phyloP scores from a whole-genome alignment of 2,113 vertebrate species.

The Thalassoma bifasciatum region DNA sequence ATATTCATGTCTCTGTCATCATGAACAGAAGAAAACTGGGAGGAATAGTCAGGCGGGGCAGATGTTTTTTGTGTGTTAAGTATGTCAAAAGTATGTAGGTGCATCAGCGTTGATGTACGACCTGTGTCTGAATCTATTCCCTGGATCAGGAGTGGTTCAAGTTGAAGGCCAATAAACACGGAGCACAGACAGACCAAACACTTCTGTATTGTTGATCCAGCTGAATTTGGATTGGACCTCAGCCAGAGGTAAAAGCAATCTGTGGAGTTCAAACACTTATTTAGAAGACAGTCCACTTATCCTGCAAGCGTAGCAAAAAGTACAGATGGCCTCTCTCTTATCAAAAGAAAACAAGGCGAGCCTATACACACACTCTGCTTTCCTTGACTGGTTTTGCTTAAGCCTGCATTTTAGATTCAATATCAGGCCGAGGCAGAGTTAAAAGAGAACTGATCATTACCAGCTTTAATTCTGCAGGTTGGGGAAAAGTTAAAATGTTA shows the following conservation, averaged over 20 bases:
- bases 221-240: neutral
- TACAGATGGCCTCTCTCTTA: neutral
- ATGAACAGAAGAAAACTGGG: neutral
- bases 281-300: neutral
- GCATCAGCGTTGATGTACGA: too few species aligned
- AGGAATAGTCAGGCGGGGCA: neutral
- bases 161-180: too few species aligned
- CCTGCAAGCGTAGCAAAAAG: neutral
- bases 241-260: neutral
- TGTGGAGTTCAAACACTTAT: too few species aligned
- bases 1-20: conserved; percentile 10
- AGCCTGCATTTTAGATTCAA: too few species aligned
- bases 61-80: neutral
- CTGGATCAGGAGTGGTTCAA: neutral
- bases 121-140: neutral
- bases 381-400: too few species aligned
- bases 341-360: neutral
- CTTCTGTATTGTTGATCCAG: neutral
- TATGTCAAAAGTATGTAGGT: neutral
- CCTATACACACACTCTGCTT: too few species aligned
- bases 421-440: too few species aligned
- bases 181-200: neutral
- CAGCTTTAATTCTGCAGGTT: too few species aligned
- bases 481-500: too few species aligned
- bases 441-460: too few species aligned